A percentile compares a stretch with the other conserved stretches of the same genome.
phyloP scores from a whole-genome alignment of 1,140 invertebrate genomes.

The Drosophila pseudoananassae region DNA sequence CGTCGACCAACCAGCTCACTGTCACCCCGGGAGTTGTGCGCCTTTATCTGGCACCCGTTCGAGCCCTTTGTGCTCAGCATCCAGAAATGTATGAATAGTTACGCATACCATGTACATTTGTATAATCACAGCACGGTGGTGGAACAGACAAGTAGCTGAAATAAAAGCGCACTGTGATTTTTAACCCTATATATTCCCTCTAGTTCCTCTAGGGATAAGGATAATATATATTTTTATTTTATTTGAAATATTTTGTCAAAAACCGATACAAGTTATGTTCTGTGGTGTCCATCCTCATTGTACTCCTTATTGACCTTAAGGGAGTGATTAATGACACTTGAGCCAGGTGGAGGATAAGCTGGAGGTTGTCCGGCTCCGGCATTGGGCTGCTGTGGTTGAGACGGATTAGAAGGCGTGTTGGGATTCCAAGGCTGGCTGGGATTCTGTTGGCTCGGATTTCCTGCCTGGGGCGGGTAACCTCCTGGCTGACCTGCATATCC shows the following conservation, averaged over 20 bases:
- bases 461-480: constrained; percentile 7
- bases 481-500: constrained; percentile 9
- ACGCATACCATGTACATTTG: constrained; percentile 98
- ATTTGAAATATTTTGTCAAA: neutral
- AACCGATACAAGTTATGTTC: neutral
- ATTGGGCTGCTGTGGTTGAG: neutral
- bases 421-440: constrained; percentile 2
- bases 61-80: constrained; percentile 98
- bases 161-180: neutral
- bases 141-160: constrained; percentile 20
- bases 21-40: constrained; percentile 89
- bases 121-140: constrained; percentile 84
- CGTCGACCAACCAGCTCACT: constrained; percentile 3
- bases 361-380: neutral
- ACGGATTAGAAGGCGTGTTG: constrained; percentile 19
- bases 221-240: neutral
- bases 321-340: constrained; percentile 64
- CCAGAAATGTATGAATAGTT: constrained; percentile 97
- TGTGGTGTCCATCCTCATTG: constrained; percentile 54
- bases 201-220: no score
- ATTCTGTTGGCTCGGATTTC: neutral
- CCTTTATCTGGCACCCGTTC: constrained; percentile 98
- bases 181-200: no score
- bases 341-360: constrained; percentile 19
- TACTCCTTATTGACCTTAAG: constrained; percentile 69